phyloP scores from a whole-genome alignment of 2,113 vertebrate species.

The Azemiops feae region DNA sequence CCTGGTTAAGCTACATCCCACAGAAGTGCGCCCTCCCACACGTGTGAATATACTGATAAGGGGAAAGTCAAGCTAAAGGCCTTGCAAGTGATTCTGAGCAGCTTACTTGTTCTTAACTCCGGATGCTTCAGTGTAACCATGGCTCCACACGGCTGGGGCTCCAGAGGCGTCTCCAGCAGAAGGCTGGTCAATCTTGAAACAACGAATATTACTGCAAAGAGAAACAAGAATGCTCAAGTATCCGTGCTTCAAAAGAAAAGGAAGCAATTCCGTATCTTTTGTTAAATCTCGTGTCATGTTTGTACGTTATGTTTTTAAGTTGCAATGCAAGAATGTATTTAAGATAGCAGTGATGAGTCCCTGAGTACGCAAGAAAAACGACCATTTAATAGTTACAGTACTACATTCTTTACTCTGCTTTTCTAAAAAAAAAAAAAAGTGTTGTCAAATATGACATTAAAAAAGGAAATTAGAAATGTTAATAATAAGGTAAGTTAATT shows the following conservation, averaged over 20 bases:
- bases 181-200: constrained; percentile 94
- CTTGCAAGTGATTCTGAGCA: neutral
- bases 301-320: neutral
- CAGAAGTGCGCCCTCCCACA: neutral
- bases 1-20: neutral
- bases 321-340: neutral
- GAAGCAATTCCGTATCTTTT: neutral
- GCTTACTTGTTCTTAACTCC: constrained; percentile 96
- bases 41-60: neutral
- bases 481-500: neutral
- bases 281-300: neutral
- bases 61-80: neutral
- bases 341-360: neutral
- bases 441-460: neutral
- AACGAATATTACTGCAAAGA: constrained; percentile 89
- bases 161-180: constrained; percentile 82
- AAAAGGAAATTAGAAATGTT: neutral
- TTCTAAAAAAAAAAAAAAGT: neutral
- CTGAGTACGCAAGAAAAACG: neutral
- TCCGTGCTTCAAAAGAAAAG: neutral
- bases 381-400: neutral
- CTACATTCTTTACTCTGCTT: neutral
- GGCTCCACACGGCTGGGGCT: constrained; percentile 94
- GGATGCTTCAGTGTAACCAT: constrained; percentile 94
- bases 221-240: constrained; percentile 29